These are phyloP conservation scores for Psilopsiagon aurifrons DNA, from an alignment of 2,113 vertebrate species.

Conservation along the genomic window DNA sequence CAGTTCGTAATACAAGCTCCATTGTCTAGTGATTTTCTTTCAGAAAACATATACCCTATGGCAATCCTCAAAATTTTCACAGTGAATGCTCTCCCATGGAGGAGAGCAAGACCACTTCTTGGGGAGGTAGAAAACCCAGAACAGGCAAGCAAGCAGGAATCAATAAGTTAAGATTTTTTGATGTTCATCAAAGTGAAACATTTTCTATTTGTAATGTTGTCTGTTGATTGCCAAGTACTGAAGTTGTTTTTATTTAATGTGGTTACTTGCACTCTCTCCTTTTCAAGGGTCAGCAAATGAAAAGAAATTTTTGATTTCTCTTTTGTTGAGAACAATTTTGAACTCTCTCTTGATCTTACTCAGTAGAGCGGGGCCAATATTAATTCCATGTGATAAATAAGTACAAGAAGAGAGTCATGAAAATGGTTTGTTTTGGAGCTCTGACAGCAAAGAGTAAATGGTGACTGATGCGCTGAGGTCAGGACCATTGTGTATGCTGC, in stretches of 20 bases:
- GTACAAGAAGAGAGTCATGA: neutral
- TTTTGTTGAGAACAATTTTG: slow-evolving; percentile 1
- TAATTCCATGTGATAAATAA: slow-evolving; percentile 20
- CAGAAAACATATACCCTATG: neutral
- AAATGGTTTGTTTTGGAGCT: neutral
- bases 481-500: neutral
- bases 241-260: neutral
- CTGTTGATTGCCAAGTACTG: neutral
- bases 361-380: neutral
- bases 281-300: neutral
- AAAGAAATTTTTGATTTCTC: slow-evolving; percentile 1
- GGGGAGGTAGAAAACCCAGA: neutral
- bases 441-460: neutral
- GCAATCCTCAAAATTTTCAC: neutral
- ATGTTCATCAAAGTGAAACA: neutral
- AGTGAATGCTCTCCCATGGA: neutral
- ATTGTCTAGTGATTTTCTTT: neutral
- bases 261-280: neutral
- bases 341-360: slow-evolving; percentile 21
- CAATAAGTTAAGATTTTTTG: neutral
- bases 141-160: neutral
- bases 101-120: neutral
- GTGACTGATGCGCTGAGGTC: neutral
- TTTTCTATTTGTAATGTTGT: neutral
- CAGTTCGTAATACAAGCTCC: neutral